phyloP scores from a whole-genome alignment of 53 echinoderm and acorn worm genomes.

The Zoroaster sp. region DNA sequence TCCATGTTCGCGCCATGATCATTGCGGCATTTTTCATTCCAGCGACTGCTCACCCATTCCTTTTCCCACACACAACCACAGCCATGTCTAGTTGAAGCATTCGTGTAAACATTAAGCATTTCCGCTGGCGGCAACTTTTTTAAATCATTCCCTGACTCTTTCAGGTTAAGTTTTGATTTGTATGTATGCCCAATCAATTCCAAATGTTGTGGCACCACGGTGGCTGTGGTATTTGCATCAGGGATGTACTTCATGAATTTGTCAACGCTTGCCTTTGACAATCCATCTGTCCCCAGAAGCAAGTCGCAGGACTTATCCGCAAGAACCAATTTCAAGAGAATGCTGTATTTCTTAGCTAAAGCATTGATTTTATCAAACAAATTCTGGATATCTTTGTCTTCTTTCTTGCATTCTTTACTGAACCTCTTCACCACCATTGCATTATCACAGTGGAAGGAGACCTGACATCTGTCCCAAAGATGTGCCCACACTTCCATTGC shows the following conservation, averaged over 20 bases:
- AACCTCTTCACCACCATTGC: background rate
- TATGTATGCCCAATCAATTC: background rate
- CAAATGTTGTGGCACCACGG: background rate
- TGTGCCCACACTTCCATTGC: background rate
- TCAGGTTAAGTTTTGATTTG: background rate
- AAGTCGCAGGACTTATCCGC: background rate
- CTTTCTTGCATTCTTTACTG: background rate
- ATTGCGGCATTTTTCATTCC: background rate
- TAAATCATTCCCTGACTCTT: background rate
- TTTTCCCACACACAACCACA: constrained; percentile 32
- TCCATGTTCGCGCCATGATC: background rate
- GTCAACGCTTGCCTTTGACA: background rate
- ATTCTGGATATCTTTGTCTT: background rate
- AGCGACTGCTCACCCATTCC: background rate
- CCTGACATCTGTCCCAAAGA: background rate
- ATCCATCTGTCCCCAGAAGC: constrained; percentile 5
- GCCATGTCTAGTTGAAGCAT: background rate
- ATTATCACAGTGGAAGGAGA: background rate
- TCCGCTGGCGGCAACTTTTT: background rate
- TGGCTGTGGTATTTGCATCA: background rate
- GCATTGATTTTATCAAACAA: background rate
- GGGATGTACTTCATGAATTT: background rate
- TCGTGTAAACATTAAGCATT: background rate
- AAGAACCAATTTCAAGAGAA: background rate
- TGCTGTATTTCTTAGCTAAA: background rate